These are phyloP conservation scores for Cotesia chilonis DNA, from an alignment of 1,140 invertebrate genomes.

Conservation along the genomic window DNA sequence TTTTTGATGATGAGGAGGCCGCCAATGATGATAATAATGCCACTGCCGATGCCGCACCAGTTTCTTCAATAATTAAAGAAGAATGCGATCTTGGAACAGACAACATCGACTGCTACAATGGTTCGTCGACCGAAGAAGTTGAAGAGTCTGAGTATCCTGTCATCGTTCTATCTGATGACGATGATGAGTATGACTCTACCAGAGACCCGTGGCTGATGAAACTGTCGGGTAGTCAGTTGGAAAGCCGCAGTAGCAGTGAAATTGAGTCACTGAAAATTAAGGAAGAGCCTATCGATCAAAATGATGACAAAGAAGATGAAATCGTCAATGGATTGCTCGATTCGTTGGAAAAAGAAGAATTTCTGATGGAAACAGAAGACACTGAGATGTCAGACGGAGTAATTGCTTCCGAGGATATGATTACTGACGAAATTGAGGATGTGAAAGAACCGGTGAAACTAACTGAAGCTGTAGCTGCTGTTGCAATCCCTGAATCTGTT, in stretches of 20 bases:
- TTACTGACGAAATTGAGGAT: no score
- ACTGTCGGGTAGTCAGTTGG: constrained; percentile 2
- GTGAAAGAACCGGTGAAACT: no score
- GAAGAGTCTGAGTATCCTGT: constrained; percentile 1
- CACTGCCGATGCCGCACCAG: not conserved
- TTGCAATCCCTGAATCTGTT: no score
- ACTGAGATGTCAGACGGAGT: not conserved
- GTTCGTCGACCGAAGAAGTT: not conserved
- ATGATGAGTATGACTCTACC: constrained; percentile 22
- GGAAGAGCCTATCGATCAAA: not conserved
- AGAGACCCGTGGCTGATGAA: not conserved
- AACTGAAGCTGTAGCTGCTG: no score
- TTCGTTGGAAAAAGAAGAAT: not conserved
- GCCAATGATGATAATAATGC: not conserved
- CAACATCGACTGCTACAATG: no score
- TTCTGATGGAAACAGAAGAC: not conserved
- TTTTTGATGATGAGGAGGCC: constrained; percentile 1
- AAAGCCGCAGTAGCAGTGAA: not conserved
- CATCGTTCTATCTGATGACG: constrained; percentile 27
- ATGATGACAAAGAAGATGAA: no score
- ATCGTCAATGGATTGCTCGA: not conserved
- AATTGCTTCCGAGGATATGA: no score
- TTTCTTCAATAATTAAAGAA: not conserved
- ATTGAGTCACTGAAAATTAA: not conserved
- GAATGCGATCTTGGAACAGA: not conserved